Evolutionary conservation across 2,113 vertebrate species (phyloP), one percentile per base, ranked within the genome.

Genomic region (Phaethon lepturus): DNA sequence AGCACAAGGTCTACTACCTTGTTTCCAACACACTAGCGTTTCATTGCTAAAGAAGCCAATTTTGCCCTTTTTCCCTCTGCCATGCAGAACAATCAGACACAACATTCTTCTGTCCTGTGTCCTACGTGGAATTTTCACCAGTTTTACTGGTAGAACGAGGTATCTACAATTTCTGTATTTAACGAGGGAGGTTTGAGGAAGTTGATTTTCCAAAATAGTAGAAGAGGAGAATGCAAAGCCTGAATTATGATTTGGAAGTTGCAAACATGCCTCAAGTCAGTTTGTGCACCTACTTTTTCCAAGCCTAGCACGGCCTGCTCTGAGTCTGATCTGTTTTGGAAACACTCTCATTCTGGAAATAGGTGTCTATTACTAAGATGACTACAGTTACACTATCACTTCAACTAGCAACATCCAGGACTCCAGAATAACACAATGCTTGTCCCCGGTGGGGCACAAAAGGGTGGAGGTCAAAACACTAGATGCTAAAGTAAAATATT

Each of bases 1-100:
- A 38, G 78, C 47, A 85, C 29, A 33, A 35, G 28, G 20, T 26
- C 75, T 77, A 67, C 28, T 59, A 20, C 15, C 40, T 56, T 59
- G 68, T 50, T 78, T 40, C 78, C 83, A 62, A 47, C 26, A 73
- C 35, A 77, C 22, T 3, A 14, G 13, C 13, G 45, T 49, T 44
- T 38, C 58, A 71, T 23, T 42, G n/a, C 55, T 53, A 35, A 11
- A 12, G 40, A 49, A 60, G 16, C 20, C 18, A 23, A 7, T 19
- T 72, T 35, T 60, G n/a, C 35, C 35, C 35, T 83, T 63, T 31
- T 50, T 4, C 13, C 11, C 15, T 31, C 19, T n/a, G 23, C 28
- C 6, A 1, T 0, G 1, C 31, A 38, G 24, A 88, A 31, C n/a
- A 44, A 40, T 12, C 1, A 0, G 19, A 44, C 16, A 64, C 10